Conservation (phyloP, 2,113 vertebrate species). For the Toxostoma redivivum region DNA sequence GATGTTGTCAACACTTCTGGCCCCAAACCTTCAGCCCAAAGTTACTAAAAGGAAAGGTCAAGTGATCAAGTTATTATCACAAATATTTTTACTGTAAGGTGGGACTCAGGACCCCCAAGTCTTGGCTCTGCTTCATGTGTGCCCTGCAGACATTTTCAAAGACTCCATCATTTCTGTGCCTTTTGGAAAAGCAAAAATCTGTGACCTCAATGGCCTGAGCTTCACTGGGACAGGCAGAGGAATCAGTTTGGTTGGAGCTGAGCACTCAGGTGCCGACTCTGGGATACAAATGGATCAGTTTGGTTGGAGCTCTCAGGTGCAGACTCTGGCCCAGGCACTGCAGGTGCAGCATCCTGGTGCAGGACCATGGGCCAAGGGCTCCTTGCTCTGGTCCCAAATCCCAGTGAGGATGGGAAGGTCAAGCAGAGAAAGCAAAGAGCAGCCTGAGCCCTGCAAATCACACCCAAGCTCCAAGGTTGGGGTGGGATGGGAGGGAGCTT, state of each 20-base stretch:
- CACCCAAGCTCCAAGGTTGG: background rate
- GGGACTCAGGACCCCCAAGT: background rate
- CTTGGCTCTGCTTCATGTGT: background rate
- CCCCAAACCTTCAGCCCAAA: background rate
- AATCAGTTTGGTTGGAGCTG: no score
- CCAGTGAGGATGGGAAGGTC: background rate
- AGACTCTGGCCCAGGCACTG: background rate
- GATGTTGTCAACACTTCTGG: rapidly evolving
- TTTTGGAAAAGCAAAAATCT: background rate
- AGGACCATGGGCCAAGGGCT: background rate
- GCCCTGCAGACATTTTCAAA: background rate
- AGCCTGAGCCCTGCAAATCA: background rate
- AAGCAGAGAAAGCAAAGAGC: background rate
- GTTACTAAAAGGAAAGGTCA: background rate
- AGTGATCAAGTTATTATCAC: background rate
- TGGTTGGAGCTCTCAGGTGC: background rate
- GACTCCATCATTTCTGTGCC: background rate
- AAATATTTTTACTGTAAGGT: background rate
- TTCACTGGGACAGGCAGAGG: background rate
- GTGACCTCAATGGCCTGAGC: rapidly evolving
- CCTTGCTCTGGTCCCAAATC: background rate
- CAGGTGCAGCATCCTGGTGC: background rate
- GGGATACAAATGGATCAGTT: background rate
- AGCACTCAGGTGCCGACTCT: background rate
- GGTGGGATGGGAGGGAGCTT: background rate